Conservation (phyloP, 92 coral and sea anemone genomes). For the Palythoa heliodiscus region DNA sequence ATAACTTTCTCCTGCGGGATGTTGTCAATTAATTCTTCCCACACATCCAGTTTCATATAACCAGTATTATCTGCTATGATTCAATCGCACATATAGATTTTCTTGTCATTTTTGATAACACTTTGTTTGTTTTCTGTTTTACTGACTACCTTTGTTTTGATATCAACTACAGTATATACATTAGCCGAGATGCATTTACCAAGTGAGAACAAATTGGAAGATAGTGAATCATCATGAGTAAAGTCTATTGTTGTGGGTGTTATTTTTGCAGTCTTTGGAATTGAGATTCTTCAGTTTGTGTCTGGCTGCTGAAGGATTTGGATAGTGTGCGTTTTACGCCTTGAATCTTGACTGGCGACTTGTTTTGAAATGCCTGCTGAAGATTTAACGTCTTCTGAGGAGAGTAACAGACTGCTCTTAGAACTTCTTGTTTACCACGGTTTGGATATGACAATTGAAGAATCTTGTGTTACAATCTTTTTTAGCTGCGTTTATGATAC, state of each 20-base stretch:
- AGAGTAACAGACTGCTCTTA: conserved; percentile 28
- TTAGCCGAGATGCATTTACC: conserved; percentile 47
- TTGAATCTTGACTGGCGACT: conserved; percentile 27
- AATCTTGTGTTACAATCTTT: conserved; percentile 24
- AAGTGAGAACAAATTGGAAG: conserved; percentile 33
- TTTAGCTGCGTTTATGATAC: conserved; percentile 25
- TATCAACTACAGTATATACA: conserved; percentile 43
- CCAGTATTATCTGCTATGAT: conserved; percentile 53
- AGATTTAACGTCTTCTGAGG: conserved; percentile 19
- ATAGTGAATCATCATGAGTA: conserved; percentile 14
- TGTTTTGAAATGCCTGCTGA: conserved; percentile 21
- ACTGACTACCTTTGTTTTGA: conserved; percentile 47
- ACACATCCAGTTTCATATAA: conserved; percentile 43
- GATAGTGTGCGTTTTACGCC: conserved; percentile 8
- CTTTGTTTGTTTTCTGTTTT: conserved; percentile 51
- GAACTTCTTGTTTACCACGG: conserved; percentile 16
- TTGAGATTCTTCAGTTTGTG: conserved; percentile 20
- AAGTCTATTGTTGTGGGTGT: conserved; percentile 24
- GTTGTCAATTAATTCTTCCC: conserved; percentile 50
- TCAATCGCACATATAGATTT: conserved; percentile 47
- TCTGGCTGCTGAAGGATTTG: conserved; percentile 19
- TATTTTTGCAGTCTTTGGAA: conserved; percentile 31
- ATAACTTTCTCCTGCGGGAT: conserved; percentile 37
- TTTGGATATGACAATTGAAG: conserved; percentile 26
- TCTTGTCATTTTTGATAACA: conserved; percentile 41